Evolutionary conservation across 2,888 invertebrate species (phyloP).

Genomic region (Sinelater perroti): DNA sequence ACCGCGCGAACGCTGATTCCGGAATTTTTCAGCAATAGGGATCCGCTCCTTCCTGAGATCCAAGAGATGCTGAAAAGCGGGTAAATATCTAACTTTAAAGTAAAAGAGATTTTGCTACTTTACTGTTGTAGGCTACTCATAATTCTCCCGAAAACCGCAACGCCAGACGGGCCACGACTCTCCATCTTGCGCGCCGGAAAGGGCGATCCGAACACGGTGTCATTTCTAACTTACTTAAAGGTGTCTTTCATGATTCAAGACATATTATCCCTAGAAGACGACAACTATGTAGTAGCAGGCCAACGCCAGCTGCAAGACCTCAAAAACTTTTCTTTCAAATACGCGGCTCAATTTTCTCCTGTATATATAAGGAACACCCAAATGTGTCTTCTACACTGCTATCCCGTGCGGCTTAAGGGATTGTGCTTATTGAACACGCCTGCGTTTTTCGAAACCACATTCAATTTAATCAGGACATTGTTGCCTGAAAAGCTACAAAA

Average conservation of each 20-base stretch:
- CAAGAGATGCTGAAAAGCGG: constrained; percentile 55
- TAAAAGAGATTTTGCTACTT: background rate
- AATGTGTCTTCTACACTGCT: constrained; percentile 56
- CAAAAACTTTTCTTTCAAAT: background rate
- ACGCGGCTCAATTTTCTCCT: constrained; percentile 61
- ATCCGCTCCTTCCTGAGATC: constrained; percentile 55
- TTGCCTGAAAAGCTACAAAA: constrained; percentile 33
- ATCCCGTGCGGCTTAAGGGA: constrained; percentile 67
- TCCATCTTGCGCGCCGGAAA: background rate
- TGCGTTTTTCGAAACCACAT: background rate
- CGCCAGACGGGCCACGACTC: background rate
- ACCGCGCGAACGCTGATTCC: constrained; percentile 66
- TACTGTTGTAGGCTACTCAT: background rate
- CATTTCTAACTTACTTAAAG: constrained; percentile 55
- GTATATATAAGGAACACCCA: constrained; percentile 64
- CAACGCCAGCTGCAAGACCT: constrained; percentile 61
- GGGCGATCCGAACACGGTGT: background rate
- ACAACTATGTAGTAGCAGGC: constrained; percentile 64
- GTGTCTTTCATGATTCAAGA: constrained; percentile 65
- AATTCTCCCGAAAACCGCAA: background rate
- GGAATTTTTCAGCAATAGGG: constrained; percentile 65
- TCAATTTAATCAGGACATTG: constrained; percentile 7
- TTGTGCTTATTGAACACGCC: constrained; percentile 54
- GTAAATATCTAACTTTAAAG: constrained; percentile 49
- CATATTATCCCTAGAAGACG: constrained; percentile 67